A percentile compares a stretch with the other conserved stretches of the same genome.
phyloP scores from a whole-genome alignment of 2,113 vertebrate genomes.

The Grammomys dolichurus region DNA sequence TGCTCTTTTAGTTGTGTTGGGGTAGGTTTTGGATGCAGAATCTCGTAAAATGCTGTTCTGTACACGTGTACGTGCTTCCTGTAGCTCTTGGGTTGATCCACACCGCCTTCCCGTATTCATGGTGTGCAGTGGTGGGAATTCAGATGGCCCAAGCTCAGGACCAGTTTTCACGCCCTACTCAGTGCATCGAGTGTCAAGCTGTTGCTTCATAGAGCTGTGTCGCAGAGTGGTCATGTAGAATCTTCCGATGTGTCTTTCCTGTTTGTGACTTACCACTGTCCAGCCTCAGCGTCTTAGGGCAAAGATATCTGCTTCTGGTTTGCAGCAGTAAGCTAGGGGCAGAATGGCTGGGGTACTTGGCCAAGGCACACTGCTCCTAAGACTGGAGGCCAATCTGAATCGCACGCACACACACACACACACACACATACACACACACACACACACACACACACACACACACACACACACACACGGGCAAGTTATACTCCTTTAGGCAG shows the following conservation, averaged over 20 bases:
- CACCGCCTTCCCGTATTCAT: too few relatives aligned
- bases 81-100: fast-evolving
- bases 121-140: fast-evolving
- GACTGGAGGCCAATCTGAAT: fast-evolving
- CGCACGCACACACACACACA: too few relatives aligned
- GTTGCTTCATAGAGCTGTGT: not conserved
- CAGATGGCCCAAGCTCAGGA: not conserved
- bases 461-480: not conserved
- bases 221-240: not conserved
- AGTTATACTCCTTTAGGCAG: not conserved
- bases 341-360: not conserved
- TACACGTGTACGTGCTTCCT: too few relatives aligned
- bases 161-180: not conserved
- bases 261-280: fast-evolving
- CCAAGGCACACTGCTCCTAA: fast-evolving
- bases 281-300: not conserved
- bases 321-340: not conserved
- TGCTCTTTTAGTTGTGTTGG: not conserved
- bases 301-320: not conserved
- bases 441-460: too few relatives aligned
- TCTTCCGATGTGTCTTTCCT: not conserved
- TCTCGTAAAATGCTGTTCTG: not conserved
- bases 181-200: not conserved
- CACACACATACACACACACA: too few relatives aligned
- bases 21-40: not conserved